Conservation (phyloP, 2,888 invertebrate species). For the Sipha maydis region DNA sequence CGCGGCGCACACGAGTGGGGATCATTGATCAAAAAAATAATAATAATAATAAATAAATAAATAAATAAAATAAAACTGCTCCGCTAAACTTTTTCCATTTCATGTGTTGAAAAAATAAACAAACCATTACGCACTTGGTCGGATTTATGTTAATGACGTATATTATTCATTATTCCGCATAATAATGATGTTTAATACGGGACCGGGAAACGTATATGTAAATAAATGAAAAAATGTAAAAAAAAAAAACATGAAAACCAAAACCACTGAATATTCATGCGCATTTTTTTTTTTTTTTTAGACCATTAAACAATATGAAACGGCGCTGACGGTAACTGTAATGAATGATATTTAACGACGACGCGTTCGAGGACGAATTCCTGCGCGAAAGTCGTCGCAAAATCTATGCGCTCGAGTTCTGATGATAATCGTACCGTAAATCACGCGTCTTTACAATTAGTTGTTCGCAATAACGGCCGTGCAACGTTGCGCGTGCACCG, state of each 20-base stretch:
- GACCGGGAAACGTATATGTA: not conserved
- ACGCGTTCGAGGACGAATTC: not conserved
- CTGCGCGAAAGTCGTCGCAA: not conserved
- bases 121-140: conserved; percentile 27
- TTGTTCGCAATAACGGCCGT: too few relatives aligned
- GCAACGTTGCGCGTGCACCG: too few relatives aligned
- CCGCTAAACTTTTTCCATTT: not conserved
- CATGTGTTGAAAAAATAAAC: not conserved
- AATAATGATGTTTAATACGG: not conserved
- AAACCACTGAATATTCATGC: conserved; percentile 36
- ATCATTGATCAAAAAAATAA: not conserved
- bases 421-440: not conserved
- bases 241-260: not conserved
- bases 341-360: not conserved
- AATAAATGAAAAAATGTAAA: not conserved
- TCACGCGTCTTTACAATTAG: not conserved
- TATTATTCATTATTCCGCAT: conserved; percentile 19
- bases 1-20: not conserved
- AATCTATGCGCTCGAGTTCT: not conserved
- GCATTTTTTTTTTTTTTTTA: not conserved
- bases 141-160: conserved; percentile 22
- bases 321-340: not conserved
- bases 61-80: not conserved
- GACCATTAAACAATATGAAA: conserved; percentile 33
- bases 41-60: not conserved